Evolutionary conservation across 2,888 invertebrate species (phyloP).

Genomic region (Odontocolon sp.): DNA sequence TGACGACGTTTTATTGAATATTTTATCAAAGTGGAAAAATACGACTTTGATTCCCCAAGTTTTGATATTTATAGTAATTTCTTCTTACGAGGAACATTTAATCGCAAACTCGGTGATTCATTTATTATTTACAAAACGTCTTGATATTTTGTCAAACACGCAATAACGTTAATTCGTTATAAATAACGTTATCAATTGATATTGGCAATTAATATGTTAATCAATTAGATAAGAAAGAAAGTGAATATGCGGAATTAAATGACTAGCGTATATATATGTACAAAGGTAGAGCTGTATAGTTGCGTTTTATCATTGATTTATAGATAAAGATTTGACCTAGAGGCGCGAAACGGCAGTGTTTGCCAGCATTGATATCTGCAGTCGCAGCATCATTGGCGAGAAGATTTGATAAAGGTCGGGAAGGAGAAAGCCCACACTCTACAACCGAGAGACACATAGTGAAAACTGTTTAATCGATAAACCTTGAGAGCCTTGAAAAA

Average conservation of each 20-base stretch:
- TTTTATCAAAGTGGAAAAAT: no score
- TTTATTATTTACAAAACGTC: no score
- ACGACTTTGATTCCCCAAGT: no score
- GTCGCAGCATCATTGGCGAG: conserved; percentile 1
- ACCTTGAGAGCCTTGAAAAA: conserved; percentile 63
- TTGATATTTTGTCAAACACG: no score
- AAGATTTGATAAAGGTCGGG: conserved; percentile 54
- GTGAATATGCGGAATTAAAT: not conserved
- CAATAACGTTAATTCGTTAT: no score
- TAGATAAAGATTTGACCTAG: conserved; percentile 42
- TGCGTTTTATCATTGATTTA: conserved; percentile 35
- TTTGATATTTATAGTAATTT: no score
- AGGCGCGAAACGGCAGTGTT: conserved; percentile 10
- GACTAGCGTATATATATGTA: not conserved
- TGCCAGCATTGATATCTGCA: not conserved
- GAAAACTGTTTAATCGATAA: conserved; percentile 62
- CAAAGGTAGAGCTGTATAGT: conserved; percentile 11
- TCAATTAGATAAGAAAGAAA: not conserved
- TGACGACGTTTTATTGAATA: no score
- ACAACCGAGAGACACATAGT: conserved; percentile 22
- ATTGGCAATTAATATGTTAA: no score
- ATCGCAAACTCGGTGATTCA: no score
- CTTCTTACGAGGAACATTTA: no score
- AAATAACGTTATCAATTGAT: no score
- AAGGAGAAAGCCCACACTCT: conserved; percentile 47